These are phyloP conservation scores for Probosciger aterrimus DNA, from an alignment of 2,113 vertebrate species.

Conservation along the genomic window DNA sequence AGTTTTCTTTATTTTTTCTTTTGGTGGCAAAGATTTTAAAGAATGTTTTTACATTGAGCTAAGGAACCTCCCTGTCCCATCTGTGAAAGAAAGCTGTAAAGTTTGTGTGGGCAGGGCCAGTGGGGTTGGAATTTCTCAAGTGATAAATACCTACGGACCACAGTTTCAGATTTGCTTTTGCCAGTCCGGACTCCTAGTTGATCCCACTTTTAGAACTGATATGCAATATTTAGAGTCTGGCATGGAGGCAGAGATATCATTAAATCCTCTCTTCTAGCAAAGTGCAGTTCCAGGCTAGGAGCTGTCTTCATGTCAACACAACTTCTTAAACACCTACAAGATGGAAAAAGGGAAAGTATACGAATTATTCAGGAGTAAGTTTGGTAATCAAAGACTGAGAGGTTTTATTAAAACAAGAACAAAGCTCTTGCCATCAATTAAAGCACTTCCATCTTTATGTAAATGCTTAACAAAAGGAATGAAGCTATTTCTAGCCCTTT, in stretches of 20 bases:
- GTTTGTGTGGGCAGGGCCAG: fast-evolving
- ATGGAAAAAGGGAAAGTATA: constrained; percentile 24
- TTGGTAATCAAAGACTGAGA: constrained; percentile 32
- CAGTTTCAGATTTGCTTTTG: neutral
- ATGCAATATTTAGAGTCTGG: neutral
- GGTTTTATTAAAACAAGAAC: constrained; percentile 29
- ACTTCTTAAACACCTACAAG: constrained; percentile 26
- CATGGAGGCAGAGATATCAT: neutral
- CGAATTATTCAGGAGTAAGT: constrained; percentile 20
- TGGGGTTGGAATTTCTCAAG: neutral
- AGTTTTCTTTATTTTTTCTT: neutral
- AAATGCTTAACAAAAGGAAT: constrained; percentile 47
- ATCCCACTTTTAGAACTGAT: neutral
- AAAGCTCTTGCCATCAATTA: constrained; percentile 47
- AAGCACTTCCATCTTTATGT: constrained; percentile 26
- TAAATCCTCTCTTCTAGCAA: neutral
- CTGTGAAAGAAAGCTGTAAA: neutral
- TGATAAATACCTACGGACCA: neutral
- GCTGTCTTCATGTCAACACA: constrained; percentile 2
- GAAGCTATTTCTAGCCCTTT: constrained; percentile 24
- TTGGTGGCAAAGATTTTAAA: neutral
- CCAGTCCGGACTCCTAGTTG: neutral
- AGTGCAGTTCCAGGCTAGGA: neutral
- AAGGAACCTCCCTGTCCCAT: neutral
- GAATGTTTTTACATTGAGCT: neutral